A percentile compares a stretch with the other conserved stretches of the same genome.
These are phyloP conservation scores for Odontophorus gujanensis DNA, from an alignment of 2,113 vertebrate genomes.

Conservation along the genomic window DNA sequence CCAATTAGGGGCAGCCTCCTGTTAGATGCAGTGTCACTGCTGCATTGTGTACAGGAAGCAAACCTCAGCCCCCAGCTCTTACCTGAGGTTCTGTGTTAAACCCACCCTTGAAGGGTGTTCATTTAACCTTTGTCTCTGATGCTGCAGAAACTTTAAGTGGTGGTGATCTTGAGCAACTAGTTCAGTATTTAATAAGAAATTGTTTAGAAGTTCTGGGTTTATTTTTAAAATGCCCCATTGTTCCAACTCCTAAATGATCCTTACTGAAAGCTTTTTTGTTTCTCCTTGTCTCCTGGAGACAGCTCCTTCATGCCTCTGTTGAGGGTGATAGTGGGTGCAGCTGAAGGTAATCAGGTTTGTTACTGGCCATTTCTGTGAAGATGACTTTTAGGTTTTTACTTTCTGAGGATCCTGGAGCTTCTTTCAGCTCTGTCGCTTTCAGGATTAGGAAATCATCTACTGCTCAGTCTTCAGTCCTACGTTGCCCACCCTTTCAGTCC, in stretches of 20 bases:
- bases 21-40: rapidly evolving
- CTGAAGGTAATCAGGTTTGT: background rate
- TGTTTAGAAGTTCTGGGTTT: background rate
- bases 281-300: too few relatives aligned
- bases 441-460: background rate
- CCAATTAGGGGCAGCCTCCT: background rate
- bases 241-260: background rate
- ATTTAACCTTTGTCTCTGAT: background rate
- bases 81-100: background rate
- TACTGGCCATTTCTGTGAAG: rapidly evolving
- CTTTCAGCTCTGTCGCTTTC: background rate
- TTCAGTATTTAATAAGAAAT: background rate
- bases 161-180: background rate
- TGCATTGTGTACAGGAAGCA: rapidly evolving
- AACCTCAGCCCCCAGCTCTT: background rate
- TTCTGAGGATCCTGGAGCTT: background rate
- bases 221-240: background rate
- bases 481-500: rapidly evolving
- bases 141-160: background rate
- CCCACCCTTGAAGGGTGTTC: background rate
- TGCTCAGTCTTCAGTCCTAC: background rate
- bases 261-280: background rate
- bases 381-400: background rate
- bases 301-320: background rate
- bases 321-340: rapidly evolving